phyloP scores from a whole-genome alignment of 2,888 invertebrate genomes.

The Agriopis aurantiaria region DNA sequence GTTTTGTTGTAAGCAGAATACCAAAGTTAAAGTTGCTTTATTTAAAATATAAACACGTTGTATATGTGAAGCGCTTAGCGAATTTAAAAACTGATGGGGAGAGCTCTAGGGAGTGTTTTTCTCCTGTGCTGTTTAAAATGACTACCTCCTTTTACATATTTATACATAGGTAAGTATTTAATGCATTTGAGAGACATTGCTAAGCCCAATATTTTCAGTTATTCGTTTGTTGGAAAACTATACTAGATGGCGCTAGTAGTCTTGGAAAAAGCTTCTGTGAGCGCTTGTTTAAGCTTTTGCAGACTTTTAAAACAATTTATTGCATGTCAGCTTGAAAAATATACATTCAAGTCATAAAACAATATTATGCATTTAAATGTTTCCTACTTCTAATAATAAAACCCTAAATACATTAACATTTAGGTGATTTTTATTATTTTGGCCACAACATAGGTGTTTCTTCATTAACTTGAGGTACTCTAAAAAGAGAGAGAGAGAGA shows the following conservation, averaged over 20 bases:
- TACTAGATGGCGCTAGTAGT: constrained; percentile 6
- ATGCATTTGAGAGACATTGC: no score
- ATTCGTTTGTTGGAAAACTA: background rate
- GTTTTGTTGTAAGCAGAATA: background rate
- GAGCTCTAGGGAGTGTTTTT: constrained; percentile 63
- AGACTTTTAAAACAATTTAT: no score
- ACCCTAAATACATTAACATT: no score
- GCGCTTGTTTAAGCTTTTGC: no score
- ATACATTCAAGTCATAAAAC: no score
- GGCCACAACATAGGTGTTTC: no score
- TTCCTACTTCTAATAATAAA: no score
- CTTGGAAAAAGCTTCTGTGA: background rate
- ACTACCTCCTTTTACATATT: background rate
- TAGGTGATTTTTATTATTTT: no score
- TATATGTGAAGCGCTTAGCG: constrained; percentile 74
- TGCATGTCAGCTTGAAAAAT: no score
- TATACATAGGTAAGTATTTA: background rate
- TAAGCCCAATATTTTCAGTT: background rate
- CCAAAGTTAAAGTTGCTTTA: constrained; percentile 49
- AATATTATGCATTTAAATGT: no score
- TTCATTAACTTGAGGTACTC: no score
- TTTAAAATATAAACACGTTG: constrained; percentile 69
- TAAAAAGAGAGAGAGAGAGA: no score
- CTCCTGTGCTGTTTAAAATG: constrained; percentile 39
- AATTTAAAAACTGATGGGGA: constrained; percentile 74